These are phyloP conservation scores for Aplysina aerophoba DNA, from an alignment of 37 sponge, comb jelly and placozoan species.

Conservation along the genomic window DNA sequence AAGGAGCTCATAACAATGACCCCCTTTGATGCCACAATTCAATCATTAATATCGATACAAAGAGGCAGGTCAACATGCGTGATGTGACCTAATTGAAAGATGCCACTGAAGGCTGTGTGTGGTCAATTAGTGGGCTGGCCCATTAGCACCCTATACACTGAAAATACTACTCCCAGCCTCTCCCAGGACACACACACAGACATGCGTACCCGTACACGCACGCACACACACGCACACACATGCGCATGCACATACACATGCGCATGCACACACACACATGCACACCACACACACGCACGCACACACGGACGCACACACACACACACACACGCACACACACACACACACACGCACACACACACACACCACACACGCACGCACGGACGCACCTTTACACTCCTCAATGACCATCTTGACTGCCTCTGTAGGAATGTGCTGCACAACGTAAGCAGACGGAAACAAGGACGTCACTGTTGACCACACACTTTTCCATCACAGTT, in stretches of 20 bases:
- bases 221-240: slow-evolving; percentile 31
- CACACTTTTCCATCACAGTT: not conserved
- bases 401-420: not conserved
- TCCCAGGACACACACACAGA: slow-evolving; percentile 10
- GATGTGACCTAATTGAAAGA: too few species aligned
- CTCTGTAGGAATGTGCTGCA: not conserved
- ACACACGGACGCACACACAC: slow-evolving; percentile 5
- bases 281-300: slow-evolving; percentile 30
- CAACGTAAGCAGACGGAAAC: not conserved
- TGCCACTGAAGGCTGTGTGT: too few species aligned
- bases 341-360: slow-evolving; percentile 16
- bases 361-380: not conserved
- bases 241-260: slow-evolving; percentile 10
- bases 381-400: not conserved
- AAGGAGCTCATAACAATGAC: too few species aligned
- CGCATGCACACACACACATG: not conserved
- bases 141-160: too few species aligned
- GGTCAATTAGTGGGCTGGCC: too few species aligned
- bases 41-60: too few species aligned
- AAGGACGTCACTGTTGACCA: not conserved
- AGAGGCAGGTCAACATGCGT: too few species aligned
- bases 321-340: slow-evolving; percentile 25
- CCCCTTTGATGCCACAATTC: too few species aligned
- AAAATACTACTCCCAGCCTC: not conserved
- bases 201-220: not conserved